Evolutionary conservation across 2,888 invertebrate species (phyloP), one percentile per base, ranked within the genome.

Genomic region (Eristalis tenax): DNA sequence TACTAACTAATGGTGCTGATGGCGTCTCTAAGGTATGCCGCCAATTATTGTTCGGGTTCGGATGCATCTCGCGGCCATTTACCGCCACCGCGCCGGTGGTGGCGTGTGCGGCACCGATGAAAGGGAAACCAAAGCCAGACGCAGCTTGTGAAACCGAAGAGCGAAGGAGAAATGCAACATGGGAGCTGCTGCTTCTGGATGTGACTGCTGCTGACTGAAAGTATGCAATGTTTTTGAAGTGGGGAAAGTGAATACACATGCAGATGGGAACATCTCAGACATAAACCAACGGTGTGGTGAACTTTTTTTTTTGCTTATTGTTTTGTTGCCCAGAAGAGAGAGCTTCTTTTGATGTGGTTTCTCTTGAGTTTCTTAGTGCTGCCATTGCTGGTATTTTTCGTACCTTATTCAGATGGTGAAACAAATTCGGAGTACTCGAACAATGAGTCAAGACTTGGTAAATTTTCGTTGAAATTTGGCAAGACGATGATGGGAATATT

Each of bases 1-100:
- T 77, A 82, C 85, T 65, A 82, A 82, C 77, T 82, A 81, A 85
- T 85, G 82, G 82, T 77, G 77, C 73, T 69, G 77, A 68, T 85
- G 71, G 79, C 71, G 64, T 81, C 57, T 77, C 69, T 59, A 57
- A 71, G 76, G 68, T 64, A 77, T 73, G 73, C 73, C 73, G 85
- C 76, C 85, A 85, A 85, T 85, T 81, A 85, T 81, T 66, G 70
- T 80, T 84, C 65, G 56, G 63, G 70, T 75, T 65, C 50, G 50
- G 75, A 81, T 81, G 73, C 56, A 57, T 57, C 74, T 64, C 64
- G 18, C 56, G 32, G 57, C 57, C 63, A 64, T 64, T 74, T 74
- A 57, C 32, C 22, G 74, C n/a, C 15, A 4, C 40, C 0, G 43
- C 4, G 43, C 32, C 8, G 32, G 18, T 43, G 43, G n/a, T n/a